Evolutionary conservation across 2,797 vertebrate genomes (phyloP).

Genomic region (Malurus leucopterus): DNA sequence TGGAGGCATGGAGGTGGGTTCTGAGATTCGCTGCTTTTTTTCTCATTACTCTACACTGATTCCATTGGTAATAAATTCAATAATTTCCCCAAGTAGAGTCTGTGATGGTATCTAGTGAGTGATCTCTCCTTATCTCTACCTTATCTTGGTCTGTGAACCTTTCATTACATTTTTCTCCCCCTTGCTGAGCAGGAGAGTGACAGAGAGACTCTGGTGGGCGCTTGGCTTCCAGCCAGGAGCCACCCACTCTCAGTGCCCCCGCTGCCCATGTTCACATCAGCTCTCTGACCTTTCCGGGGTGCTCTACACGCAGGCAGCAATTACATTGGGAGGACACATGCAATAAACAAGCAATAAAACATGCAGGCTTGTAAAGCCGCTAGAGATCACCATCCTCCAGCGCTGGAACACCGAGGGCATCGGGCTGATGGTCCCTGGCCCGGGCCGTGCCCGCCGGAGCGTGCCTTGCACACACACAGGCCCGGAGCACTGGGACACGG

Average conservation of each 20-base stretch:
- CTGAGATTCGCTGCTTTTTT: neutral
- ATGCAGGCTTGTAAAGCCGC: rapidly evolving
- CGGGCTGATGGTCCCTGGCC: rapidly evolving
- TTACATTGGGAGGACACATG: neutral
- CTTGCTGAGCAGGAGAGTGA: neutral
- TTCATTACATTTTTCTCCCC: neutral
- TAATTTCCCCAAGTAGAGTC: rapidly evolving
- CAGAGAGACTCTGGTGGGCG: neutral
- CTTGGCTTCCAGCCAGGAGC: neutral
- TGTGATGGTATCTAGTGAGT: neutral
- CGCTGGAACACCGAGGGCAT: rapidly evolving
- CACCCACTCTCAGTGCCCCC: neutral
- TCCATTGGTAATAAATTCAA: neutral
- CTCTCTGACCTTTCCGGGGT: neutral
- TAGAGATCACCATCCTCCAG: neutral
- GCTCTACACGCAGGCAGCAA: neutral
- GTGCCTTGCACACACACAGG: rapidly evolving
- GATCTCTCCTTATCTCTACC: neutral
- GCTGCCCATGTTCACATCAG: rapidly evolving
- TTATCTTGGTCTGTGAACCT: neutral
- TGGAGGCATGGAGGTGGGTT: neutral
- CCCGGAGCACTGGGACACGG: neutral
- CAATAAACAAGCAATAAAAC: neutral
- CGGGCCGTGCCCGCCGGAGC: no score
- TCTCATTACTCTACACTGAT: neutral